phyloP scores from a whole-genome alignment of 2,113 vertebrate genomes.

The Bubo blakistoni region DNA sequence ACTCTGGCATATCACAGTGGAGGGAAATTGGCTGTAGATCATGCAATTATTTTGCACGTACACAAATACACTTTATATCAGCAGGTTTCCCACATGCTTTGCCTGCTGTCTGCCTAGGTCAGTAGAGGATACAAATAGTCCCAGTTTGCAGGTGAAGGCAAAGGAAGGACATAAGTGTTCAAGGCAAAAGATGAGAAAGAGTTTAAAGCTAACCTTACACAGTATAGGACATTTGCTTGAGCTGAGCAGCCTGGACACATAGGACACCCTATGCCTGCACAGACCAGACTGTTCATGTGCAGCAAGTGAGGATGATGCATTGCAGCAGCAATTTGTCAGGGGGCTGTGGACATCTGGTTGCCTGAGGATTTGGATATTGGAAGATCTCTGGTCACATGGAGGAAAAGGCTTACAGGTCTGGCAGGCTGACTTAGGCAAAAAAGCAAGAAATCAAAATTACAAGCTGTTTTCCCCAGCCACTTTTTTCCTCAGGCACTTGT shows the following conservation, averaged over 20 bases:
- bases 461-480: neutral
- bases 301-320: neutral
- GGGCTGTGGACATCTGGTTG: neutral
- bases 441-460: neutral
- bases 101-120: neutral
- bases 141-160: neutral
- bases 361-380: neutral
- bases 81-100: neutral
- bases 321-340: neutral
- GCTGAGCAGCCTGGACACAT: neutral
- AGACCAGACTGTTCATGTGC: neutral
- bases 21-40: neutral
- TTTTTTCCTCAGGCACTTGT: neutral
- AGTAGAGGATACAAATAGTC: neutral
- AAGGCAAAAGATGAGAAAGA: neutral
- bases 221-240: neutral
- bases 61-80: neutral
- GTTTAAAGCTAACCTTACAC: neutral
- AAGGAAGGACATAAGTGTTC: neutral
- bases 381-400: neutral
- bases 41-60: neutral
- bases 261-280: neutral
- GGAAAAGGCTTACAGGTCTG: neutral
- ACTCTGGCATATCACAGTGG: accelerated
- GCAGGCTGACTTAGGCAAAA: neutral